Evolutionary conservation across 2,888 invertebrate species (phyloP).

Genomic region (Melanophora roralis): DNA sequence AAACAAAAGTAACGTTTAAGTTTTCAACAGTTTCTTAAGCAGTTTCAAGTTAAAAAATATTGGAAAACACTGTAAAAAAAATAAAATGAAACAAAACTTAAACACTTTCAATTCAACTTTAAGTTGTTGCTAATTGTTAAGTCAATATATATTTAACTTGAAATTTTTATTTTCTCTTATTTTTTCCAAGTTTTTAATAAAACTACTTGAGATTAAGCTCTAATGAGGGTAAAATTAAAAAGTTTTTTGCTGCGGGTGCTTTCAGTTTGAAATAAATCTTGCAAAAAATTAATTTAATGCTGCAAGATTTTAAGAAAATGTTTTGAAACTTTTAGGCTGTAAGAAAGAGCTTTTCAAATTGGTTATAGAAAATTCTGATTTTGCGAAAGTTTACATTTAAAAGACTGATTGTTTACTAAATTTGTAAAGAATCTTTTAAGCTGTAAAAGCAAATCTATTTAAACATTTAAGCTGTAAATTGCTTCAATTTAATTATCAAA

Average conservation of each 20-base stretch:
- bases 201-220: slow-evolving; percentile 20
- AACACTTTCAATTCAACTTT: slow-evolving; percentile 15
- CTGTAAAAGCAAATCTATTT: too few species aligned
- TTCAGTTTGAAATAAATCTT: background rate
- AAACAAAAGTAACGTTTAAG: slow-evolving; percentile 18
- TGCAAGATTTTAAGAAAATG: too few species aligned
- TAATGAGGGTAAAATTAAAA: slow-evolving; percentile 37
- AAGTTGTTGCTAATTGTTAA: slow-evolving; percentile 37
- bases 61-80: background rate
- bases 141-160: slow-evolving; percentile 45
- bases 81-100: slow-evolving; percentile 18
- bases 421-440: too few species aligned
- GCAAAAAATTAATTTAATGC: background rate
- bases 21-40: slow-evolving; percentile 21
- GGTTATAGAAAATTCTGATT: too few species aligned
- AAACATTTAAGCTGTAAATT: too few species aligned
- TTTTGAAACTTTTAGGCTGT: too few species aligned
- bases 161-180: background rate
- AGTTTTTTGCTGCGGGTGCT: background rate
- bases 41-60: slow-evolving; percentile 16
- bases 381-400: too few species aligned
- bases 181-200: slow-evolving; percentile 19
- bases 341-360: too few species aligned
- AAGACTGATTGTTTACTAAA: too few species aligned
- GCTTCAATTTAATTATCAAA: too few species aligned